phyloP scores from a whole-genome alignment of 2,888 invertebrate species.

The Caenorhabditis virilis region DNA sequence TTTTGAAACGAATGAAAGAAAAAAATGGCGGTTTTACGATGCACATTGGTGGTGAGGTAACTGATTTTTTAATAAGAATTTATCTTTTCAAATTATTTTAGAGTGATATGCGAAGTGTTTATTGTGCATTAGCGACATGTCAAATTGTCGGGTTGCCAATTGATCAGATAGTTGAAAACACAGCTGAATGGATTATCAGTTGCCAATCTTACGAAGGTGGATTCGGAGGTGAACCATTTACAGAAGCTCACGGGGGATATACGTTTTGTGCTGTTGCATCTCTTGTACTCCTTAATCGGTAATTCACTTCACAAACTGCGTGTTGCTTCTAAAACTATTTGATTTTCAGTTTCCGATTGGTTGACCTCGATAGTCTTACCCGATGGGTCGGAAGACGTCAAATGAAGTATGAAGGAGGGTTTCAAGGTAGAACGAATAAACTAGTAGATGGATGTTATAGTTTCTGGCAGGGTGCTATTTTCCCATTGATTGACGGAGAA shows the following conservation, averaged over 20 bases:
- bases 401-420: constrained; percentile 93
- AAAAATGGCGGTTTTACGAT: constrained; percentile 83
- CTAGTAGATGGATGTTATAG: constrained; percentile 98
- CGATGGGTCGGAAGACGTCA: constrained; percentile 83
- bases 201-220: constrained; percentile 99
- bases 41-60: constrained; percentile 90
- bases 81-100: too few species aligned
- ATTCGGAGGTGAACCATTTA: constrained; percentile 88
- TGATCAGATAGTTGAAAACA: constrained; percentile 81
- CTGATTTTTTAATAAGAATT: too few species aligned
- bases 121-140: constrained; percentile 90
- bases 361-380: constrained; percentile 37
- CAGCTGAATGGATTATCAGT: constrained; percentile 88
- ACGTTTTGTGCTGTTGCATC: constrained; percentile 94
- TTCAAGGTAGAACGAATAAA: constrained; percentile 83
- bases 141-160: constrained; percentile 80
- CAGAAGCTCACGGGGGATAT: constrained; percentile 99
- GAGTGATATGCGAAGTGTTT: constrained; percentile 77
- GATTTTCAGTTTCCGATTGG: too few species aligned
- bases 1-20: constrained; percentile 68
- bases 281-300: constrained; percentile 79
- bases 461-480: constrained; percentile 95
- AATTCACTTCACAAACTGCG: too few species aligned
- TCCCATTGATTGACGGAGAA: constrained; percentile 72
- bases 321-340: too few species aligned